Base-by-base conservation (phyloP, 2,888 invertebrate genomes). In the Argyresthia albistria region DNA sequence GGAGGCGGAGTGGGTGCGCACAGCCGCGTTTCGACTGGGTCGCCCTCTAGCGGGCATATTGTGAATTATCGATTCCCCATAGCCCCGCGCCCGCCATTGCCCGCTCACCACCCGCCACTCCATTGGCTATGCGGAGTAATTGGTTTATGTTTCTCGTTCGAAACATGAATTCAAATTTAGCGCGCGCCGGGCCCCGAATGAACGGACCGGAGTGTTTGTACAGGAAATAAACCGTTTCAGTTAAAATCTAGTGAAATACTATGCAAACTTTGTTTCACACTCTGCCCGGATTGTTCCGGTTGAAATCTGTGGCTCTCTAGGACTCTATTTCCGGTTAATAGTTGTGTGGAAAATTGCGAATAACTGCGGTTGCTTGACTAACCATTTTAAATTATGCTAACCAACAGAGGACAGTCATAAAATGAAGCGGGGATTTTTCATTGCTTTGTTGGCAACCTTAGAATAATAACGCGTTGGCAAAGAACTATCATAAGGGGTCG, bases 151-250 rank as follows among this genome's bases (percentile, higher is more conserved):
- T 71, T 77, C 72, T 73, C 67, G 79, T 80, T 81, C 79, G 80
- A 78, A 81, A 73, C 81, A 81, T 83, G 83, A 83, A 83, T 86
- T 84, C 80, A 86, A 86, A 84, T 86, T 84, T 84, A 80, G 79
- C 81, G 84, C 80, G 78, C 73, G 70, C 66, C 66, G 71, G 70
- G 71, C 67, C 68, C 71, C 67, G 64, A 73, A 71, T 70, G 69
- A 72, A 77, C 71, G 70, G 67, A 73, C 68, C 64, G 60, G 69
- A 73, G 71, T 74, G 70, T 76, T 76, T 76, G 69, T 71, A 68
- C 66, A 61, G 65, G 61, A 79, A 80, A 76, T 78, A 78, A 78
- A 69, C 69, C 69, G 70, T 70, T 76, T 69, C 70, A 71, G 69
- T 70, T 73, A 75, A 75, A 78, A 73, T 73, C 61, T 71, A 72